Base-by-base conservation (phyloP, 35 echinoderm and acorn worm genomes). In the Acanthaster planci region DNA sequence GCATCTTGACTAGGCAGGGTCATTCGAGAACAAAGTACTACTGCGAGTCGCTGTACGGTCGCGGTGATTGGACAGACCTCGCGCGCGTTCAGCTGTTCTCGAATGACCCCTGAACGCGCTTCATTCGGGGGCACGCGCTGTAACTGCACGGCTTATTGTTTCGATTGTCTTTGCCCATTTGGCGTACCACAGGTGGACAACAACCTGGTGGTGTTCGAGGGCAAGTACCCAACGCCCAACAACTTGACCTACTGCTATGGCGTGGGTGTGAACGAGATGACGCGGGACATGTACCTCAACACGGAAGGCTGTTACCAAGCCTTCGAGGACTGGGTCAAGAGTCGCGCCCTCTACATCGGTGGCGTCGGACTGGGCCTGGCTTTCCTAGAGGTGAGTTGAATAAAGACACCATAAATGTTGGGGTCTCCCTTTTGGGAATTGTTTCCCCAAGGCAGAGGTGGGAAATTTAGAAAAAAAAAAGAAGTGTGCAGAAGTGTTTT, bases 311-410 rank as follows among this genome's bases (percentile, higher is more conserved):
- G 91, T 27, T 88, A 84, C 81, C 18, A 76, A 9, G 36, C 77
- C 0, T 82, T 93, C n/a, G 19, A 93, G 40, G 55, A 88, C 0
- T 88, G 52, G 35, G 72, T 93, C 0, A 79, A 57, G 10, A 75
- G 77, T 51, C 86, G 87, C 14, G 80, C 80, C 35, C 37, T 84
- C 17, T 88, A 88, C 34, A 81, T 93, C n/a, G 91, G 91, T 67
- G 91, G 40, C 16, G 86, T 87, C 16, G 91, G 91, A 4, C 36
- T 93, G 21, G 91, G 85, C 32, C 67, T 93, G 39, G 53, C 85
- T 52, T 52, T 93, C 52, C 37, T 93, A 52, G 91, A 93, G 91
- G 91, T 93, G 83, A 72, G 83, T 72, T 58, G 12, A 21, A 0
- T 47, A 47, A 47, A 47, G 42, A 47, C 4, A 47, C 12, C 12